A percentile compares a stretch with the other conserved stretches of the same genome.
These are phyloP conservation scores for Cheilosia impressa DNA, from an alignment of 2,888 invertebrate species.

Conservation along the genomic window DNA sequence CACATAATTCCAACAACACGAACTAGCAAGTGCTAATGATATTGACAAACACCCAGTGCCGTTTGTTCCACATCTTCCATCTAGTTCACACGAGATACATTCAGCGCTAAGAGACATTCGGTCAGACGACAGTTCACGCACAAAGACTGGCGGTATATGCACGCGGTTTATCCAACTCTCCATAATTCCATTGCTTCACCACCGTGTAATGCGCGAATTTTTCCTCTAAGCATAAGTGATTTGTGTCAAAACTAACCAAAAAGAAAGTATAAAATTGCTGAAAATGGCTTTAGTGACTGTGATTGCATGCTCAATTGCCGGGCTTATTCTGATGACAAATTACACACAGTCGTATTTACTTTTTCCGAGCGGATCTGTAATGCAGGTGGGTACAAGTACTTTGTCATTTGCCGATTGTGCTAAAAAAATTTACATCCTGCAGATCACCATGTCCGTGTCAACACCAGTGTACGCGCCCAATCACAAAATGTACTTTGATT, in stretches of 20 bases:
- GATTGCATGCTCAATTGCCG: background rate
- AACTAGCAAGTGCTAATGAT: slow-evolving; percentile 36
- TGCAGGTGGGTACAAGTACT: slow-evolving; percentile 32
- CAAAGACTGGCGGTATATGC: slow-evolving; percentile 11
- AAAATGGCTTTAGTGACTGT: slow-evolving; percentile 16
- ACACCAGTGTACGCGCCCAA: slow-evolving; percentile 81
- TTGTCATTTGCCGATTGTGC: background rate
- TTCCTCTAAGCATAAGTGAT: background rate
- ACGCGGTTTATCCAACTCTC: slow-evolving; percentile 2
- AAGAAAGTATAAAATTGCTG: background rate
- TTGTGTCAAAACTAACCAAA: background rate
- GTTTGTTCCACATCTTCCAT: slow-evolving; percentile 31
- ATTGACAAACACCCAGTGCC: slow-evolving; percentile 6
- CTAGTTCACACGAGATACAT: slow-evolving; percentile 20
- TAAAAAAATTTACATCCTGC: background rate
- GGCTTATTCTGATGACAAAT: slow-evolving; percentile 2
- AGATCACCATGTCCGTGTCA: slow-evolving; percentile 81
- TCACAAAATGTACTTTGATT: slow-evolving; percentile 81
- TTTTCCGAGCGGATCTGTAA: slow-evolving; percentile 52
- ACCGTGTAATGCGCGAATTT: background rate
- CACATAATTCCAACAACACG: slow-evolving; percentile 19
- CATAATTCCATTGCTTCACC: background rate
- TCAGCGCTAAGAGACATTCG: background rate
- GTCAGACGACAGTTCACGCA: slow-evolving; percentile 34
- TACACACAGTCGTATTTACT: slow-evolving; percentile 39